Conservation (phyloP, 2,113 vertebrate genomes). For the Passer domesticus region DNA sequence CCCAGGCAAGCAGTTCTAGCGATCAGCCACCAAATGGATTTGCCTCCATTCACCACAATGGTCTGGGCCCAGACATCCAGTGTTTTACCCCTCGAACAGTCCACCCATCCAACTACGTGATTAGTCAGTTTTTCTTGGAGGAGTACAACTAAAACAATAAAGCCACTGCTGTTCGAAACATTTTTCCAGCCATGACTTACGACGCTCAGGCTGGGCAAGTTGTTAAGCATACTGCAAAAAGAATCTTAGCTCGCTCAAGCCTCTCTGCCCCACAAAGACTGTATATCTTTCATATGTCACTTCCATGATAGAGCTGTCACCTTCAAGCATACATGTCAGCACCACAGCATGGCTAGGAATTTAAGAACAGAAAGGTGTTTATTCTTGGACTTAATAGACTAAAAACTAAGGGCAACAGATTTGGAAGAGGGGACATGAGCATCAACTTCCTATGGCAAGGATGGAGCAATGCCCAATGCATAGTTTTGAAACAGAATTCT, state of each 20-base stretch:
- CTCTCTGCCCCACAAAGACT: background rate
- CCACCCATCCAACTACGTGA: background rate
- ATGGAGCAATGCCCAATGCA: background rate
- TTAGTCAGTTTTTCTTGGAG: background rate
- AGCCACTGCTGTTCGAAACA: background rate
- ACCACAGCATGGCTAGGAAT: background rate
- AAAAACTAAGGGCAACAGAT: background rate
- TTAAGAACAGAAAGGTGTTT: background rate
- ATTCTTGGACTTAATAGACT: background rate
- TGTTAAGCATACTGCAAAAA: background rate
- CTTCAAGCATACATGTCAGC: background rate
- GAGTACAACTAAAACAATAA: background rate
- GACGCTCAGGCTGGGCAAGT: background rate
- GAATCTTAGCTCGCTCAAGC: background rate
- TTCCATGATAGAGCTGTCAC: background rate
- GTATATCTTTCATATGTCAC: background rate
- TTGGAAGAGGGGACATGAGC: background rate
- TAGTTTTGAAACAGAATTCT: background rate
- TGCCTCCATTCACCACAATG: background rate
- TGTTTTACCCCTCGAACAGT: background rate
- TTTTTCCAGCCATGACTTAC: background rate
- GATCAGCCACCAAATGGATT: background rate
- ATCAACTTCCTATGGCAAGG: accelerated
- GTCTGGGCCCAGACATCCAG: background rate
- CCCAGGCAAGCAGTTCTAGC: accelerated